A percentile compares a stretch with the other conserved stretches of the same genome.
Evolutionary conservation across 2,888 invertebrate genomes (phyloP).

Genomic region (Tiliacea citrago): DNA sequence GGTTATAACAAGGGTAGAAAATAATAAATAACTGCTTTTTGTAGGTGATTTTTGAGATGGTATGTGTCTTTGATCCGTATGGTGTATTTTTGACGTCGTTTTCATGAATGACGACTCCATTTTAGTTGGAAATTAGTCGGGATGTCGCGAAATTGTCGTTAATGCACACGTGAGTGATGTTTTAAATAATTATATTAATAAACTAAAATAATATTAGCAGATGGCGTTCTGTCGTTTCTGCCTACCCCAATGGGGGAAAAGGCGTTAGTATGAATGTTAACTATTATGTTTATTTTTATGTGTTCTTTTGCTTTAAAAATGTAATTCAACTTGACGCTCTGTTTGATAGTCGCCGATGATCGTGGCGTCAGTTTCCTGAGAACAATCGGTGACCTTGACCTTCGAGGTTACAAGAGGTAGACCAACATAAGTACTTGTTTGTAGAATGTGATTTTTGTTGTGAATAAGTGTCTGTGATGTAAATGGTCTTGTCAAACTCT

Average conservation of each 20-base stretch:
- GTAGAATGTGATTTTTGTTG: background rate
- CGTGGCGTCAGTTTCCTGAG: slow-evolving; percentile 84
- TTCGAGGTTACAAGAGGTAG: slow-evolving; percentile 23
- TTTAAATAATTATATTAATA: background rate
- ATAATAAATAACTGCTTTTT: slow-evolving; percentile 27
- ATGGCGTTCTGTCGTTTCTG: background rate
- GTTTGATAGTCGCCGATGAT: slow-evolving; percentile 90
- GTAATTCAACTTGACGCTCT: slow-evolving; percentile 94
- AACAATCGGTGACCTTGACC: slow-evolving; percentile 49
- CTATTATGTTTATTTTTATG: background rate
- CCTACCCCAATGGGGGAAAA: background rate
- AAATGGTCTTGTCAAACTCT: no score
- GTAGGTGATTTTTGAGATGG: slow-evolving; percentile 23
- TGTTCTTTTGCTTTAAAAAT: background rate
- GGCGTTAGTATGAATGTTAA: background rate
- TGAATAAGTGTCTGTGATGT: no score
- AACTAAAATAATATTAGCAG: background rate
- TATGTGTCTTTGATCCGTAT: background rate
- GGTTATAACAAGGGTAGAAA: slow-evolving; percentile 44
- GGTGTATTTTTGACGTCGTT: background rate
- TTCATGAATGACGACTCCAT: background rate
- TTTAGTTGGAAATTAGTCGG: background rate
- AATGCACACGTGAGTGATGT: background rate
- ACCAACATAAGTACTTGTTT: slow-evolving; percentile 9
- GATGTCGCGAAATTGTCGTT: background rate